phyloP scores from a whole-genome alignment of 2,888 invertebrate species.

The Metalampra italica region DNA sequence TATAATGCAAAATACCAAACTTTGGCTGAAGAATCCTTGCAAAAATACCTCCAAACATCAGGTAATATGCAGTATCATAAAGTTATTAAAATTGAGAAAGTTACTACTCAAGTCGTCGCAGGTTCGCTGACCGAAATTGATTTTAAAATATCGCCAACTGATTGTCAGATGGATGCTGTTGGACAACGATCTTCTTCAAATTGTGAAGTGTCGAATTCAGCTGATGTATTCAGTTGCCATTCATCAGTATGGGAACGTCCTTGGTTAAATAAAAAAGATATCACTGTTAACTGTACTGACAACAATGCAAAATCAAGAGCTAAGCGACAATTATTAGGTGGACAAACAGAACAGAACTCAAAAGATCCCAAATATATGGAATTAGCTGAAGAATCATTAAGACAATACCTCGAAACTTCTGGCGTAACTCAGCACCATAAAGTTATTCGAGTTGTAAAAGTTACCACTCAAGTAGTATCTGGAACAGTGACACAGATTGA shows the following conservation, averaged over 20 bases:
- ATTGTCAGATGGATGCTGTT: constrained; percentile 9
- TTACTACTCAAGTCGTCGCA: constrained; percentile 59
- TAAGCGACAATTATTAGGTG: constrained; percentile 11
- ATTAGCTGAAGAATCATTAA: constrained; percentile 22
- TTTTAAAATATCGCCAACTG: constrained; percentile 17
- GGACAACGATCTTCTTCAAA: neutral
- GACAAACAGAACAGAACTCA: constrained; percentile 16
- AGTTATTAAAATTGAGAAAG: constrained; percentile 44
- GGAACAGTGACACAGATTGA: constrained; percentile 20
- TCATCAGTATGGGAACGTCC: constrained; percentile 26
- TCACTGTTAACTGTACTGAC: constrained; percentile 21
- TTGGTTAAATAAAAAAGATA: constrained; percentile 24
- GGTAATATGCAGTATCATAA: constrained; percentile 14
- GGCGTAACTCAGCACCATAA: constrained; percentile 12
- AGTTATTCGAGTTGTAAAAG: constrained; percentile 5
- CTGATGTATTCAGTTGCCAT: constrained; percentile 22
- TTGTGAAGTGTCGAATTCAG: constrained; percentile 1
- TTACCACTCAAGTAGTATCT: constrained; percentile 21
- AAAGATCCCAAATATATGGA: constrained; percentile 16
- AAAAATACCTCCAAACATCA: constrained; percentile 18
- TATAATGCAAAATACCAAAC: constrained; percentile 8
- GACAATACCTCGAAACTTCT: constrained; percentile 19
- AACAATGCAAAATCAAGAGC: neutral
- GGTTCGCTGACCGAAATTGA: constrained; percentile 65
- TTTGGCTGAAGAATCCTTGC: constrained; percentile 25